A percentile compares a stretch with the other conserved stretches of the same genome.
phyloP scores from a whole-genome alignment of 2,888 invertebrate genomes.

The Hipparchia semele region DNA sequence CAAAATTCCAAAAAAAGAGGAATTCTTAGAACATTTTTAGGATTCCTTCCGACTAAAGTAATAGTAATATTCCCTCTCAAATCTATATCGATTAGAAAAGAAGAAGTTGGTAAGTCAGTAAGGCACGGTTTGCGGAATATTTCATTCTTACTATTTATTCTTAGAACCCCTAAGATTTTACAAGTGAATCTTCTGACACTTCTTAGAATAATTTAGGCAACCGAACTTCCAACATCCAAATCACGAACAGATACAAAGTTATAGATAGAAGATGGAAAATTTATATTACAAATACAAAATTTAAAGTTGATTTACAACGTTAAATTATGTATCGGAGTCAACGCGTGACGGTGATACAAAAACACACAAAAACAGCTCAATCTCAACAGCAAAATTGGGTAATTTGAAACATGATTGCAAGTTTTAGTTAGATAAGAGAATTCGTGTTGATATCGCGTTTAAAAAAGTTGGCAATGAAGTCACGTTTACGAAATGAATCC shows the following conservation, averaged over 20 bases:
- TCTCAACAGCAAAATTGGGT: slow-evolving; percentile 58
- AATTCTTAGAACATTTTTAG: not conserved
- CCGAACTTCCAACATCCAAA: not conserved
- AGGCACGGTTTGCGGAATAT: no score
- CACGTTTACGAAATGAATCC: slow-evolving; percentile 60
- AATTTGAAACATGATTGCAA: slow-evolving; percentile 66
- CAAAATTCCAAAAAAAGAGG: no score
- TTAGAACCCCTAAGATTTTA: no score
- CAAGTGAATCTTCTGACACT: no score
- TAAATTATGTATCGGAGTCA: slow-evolving; percentile 8
- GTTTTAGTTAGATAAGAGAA: slow-evolving; percentile 62
- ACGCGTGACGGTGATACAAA: slow-evolving; percentile 10
- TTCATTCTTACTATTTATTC: no score
- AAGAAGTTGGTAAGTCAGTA: no score
- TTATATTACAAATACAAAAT: not conserved
- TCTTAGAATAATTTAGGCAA: not conserved
- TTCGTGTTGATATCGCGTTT: slow-evolving; percentile 49
- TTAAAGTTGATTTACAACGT: not conserved
- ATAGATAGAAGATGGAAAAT: not conserved
- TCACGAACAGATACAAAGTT: no score
- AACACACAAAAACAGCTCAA: slow-evolving; percentile 18
- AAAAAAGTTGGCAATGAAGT: slow-evolving; percentile 70
- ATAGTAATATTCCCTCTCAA: no score
- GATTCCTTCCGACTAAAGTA: no score
- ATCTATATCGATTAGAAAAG: no score